A percentile compares a stretch with the other conserved stretches of the same genome.
These are phyloP conservation scores for Mesorhabditis belari DNA, from an alignment of 2,888 invertebrate genomes.

Conservation along the genomic window DNA sequence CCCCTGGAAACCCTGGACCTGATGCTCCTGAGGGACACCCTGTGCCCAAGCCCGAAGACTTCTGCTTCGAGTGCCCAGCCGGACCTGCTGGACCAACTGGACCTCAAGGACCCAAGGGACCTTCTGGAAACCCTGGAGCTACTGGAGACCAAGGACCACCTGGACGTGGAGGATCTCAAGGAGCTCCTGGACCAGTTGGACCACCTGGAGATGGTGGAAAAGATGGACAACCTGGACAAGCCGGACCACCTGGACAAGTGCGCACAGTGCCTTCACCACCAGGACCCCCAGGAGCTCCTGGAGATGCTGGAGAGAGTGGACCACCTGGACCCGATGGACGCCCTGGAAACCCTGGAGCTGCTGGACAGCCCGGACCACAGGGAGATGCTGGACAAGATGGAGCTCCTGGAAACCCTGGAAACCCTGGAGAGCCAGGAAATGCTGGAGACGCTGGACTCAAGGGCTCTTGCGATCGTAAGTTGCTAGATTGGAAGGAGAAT, in stretches of 20 bases:
- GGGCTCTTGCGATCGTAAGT: slow-evolving; percentile 37
- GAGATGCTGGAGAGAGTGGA: slow-evolving; percentile 35
- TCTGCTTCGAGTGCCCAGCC: slow-evolving; percentile 29
- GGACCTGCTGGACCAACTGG: slow-evolving; percentile 1
- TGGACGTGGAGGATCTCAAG: slow-evolving; percentile 34
- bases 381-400: slow-evolving; percentile 36
- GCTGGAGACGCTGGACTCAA: slow-evolving; percentile 30
- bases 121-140: slow-evolving; percentile 32
- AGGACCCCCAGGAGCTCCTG: slow-evolving; percentile 38
- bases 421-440: slow-evolving; percentile 30
- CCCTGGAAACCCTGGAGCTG: slow-evolving; percentile 19
- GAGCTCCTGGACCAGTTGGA: slow-evolving; percentile 39
- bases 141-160: slow-evolving; percentile 30
- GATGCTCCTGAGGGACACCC: slow-evolving; percentile 29
- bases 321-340: slow-evolving; percentile 35
- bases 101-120: slow-evolving; percentile 37
- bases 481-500: too few species aligned
- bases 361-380: slow-evolving; percentile 30
- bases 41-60: slow-evolving; percentile 23
- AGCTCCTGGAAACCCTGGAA: slow-evolving; percentile 33
- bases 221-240: slow-evolving; percentile 37
- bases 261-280: slow-evolving; percentile 34
- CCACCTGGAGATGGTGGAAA: slow-evolving; percentile 35
- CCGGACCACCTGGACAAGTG: slow-evolving; percentile 31
- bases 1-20: slow-evolving; percentile 34